Base-by-base conservation (phyloP, 2,888 invertebrate species). In the Oscheius sp. region DNA sequence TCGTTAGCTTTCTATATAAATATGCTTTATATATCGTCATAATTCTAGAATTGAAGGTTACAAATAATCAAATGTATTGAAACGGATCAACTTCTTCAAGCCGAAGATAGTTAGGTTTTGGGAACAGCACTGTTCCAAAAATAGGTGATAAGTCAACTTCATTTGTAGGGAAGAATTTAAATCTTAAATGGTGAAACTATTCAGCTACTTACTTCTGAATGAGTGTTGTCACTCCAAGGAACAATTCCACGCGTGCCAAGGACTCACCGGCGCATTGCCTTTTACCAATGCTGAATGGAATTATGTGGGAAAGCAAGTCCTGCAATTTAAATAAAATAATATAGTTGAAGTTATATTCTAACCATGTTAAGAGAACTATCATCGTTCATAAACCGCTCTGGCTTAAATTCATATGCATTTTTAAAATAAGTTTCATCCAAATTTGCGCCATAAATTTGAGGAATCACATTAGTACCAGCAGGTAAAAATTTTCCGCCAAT, bases 231-330 rank as follows among this genome's bases (percentile, higher is more conserved):
- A 68, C 66, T 17, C 71, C 68, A 28, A 75, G 45, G 54, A 78
- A 76, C 12, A 78, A 30, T 57, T 78, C 78, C 70, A 73, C 63
- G 12, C 76, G 41, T 0, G 78, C 76, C 26, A 78, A 51, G 17
- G 74, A 69, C 41, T 78, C 78, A 20, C 78, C 78, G 17, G 73
- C 73, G 64, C 78, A 78, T 32, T 61, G 51, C 36, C 78, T 32
- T 36, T 74, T 74, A 22, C 78, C 78, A n/a, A 75, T 49, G 45
- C 71, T 64, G 67, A 78, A 78, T 4, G 74, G 68, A 22, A 74
- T 70, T 12, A 70, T 61, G 30, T 59, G 59, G 9, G 74, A 73
- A 0, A 78, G 36, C 2, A 67, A 36, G 8, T 72, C 64, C 75
- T 77, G 41, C 30, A 77, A 68, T 1, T 12, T 8, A 2, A 47